Percentiles rank a stretch among this genome's conserved stretches.
These are phyloP conservation scores for Phaethon lepturus DNA, from an alignment of 2,113 vertebrate species.

Conservation along the genomic window DNA sequence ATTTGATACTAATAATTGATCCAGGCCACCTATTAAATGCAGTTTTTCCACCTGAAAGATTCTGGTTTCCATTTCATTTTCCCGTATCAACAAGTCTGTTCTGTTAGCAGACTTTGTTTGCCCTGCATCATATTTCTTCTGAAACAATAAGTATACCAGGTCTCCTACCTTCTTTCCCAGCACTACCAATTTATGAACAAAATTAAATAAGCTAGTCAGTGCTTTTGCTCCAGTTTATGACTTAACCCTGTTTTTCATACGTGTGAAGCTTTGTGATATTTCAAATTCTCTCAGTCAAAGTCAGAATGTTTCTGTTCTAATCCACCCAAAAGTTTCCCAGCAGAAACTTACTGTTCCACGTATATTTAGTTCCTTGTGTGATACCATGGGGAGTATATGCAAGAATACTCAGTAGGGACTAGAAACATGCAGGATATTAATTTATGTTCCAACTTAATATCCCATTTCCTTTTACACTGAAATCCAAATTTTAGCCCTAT, in stretches of 20 bases:
- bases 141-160: background rate
- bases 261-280: background rate
- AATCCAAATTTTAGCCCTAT: background rate
- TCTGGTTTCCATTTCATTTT: background rate
- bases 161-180: background rate
- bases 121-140: background rate
- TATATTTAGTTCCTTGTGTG: background rate
- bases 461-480: background rate
- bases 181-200: background rate
- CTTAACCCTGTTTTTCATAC: background rate
- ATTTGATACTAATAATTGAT: background rate
- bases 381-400: background rate
- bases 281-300: background rate
- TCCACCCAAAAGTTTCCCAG: background rate
- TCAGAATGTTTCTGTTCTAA: background rate
- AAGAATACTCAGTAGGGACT: background rate
- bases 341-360: background rate
- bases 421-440: background rate
- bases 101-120: background rate
- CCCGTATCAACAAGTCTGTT: background rate
- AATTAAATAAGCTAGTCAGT: background rate
- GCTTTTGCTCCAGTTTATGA: background rate
- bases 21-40: background rate
- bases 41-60: background rate
- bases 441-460: background rate